Evolutionary conservation across 2,888 invertebrate genomes (phyloP).

Genomic region (Dermolepida albohirtum): DNA sequence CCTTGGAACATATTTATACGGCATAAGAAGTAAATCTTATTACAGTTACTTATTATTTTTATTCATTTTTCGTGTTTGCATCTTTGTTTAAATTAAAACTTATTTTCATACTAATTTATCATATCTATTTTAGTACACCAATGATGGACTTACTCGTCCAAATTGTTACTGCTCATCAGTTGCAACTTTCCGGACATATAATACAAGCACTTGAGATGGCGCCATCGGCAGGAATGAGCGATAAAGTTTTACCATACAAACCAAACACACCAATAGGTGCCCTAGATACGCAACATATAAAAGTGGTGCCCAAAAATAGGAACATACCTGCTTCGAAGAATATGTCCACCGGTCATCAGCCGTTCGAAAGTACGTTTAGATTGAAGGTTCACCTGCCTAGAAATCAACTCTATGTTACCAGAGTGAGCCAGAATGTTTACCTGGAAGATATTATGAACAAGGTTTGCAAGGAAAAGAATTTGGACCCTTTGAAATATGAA

Average conservation of each 20-base stretch:
- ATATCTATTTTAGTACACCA: slow-evolving; percentile 71
- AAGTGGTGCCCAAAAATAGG: slow-evolving; percentile 60
- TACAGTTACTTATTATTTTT: too few relatives aligned
- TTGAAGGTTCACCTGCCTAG: slow-evolving; percentile 79
- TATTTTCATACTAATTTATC: not conserved
- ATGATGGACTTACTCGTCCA: slow-evolving; percentile 84
- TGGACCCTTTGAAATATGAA: slow-evolving; percentile 80
- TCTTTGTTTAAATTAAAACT: too few relatives aligned
- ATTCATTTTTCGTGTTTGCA: too few relatives aligned
- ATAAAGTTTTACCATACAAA: slow-evolving; percentile 74
- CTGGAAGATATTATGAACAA: slow-evolving; percentile 77
- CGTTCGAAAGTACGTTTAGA: slow-evolving; percentile 73
- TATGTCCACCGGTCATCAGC: slow-evolving; percentile 64
- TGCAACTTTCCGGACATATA: slow-evolving; percentile 75
- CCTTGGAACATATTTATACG: too few relatives aligned
- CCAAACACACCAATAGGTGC: slow-evolving; percentile 80
- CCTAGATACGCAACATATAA: slow-evolving; percentile 66
- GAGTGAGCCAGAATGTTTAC: slow-evolving; percentile 77
- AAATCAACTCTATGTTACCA: slow-evolving; percentile 81
- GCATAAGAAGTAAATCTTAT: too few relatives aligned
- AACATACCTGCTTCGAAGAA: slow-evolving; percentile 50
- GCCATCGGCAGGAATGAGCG: slow-evolving; percentile 64
- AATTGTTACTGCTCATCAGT: slow-evolving; percentile 75
- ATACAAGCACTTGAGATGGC: slow-evolving; percentile 72
- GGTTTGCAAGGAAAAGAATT: slow-evolving; percentile 81